phyloP scores from a whole-genome alignment of 2,888 invertebrate genomes.

The Siphlonurus alternatus region DNA sequence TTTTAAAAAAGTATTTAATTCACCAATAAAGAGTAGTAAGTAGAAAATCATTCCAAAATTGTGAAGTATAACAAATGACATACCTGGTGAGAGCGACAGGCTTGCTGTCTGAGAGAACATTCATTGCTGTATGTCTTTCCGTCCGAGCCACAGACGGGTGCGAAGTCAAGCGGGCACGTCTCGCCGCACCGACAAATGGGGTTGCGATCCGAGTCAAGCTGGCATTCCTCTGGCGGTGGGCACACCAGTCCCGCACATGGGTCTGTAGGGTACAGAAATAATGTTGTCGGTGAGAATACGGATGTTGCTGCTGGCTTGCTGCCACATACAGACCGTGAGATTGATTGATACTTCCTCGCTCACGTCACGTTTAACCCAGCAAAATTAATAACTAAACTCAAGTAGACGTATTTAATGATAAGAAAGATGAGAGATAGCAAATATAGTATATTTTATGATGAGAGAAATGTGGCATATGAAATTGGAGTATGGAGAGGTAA shows the following conservation, averaged over 20 bases:
- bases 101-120: constrained; percentile 59
- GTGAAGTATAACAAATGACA: no score
- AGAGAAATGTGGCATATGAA: no score
- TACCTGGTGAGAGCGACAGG: constrained; percentile 42
- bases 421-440: not conserved
- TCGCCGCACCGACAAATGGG: constrained; percentile 69
- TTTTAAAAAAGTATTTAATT: no score
- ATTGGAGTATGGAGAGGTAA: no score
- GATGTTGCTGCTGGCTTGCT: not conserved
- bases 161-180: constrained; percentile 52
- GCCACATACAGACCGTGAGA: not conserved
- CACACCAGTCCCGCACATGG: constrained; percentile 68
- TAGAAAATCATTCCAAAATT: no score
- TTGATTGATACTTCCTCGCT: not conserved
- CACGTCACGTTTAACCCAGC: not conserved
- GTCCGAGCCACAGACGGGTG: constrained; percentile 60
- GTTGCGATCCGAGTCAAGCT: constrained; percentile 57
- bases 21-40: no score
- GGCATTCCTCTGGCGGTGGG: constrained; percentile 63
- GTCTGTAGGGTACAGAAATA: constrained; percentile 58
- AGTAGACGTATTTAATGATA: not conserved
- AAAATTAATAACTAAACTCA: not conserved
- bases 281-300: not conserved
- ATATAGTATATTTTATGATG: no score
- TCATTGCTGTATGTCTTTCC: constrained; percentile 67